Evolutionary conservation across 2,113 vertebrate species (phyloP).

Genomic region (Tonatia bakeri): DNA sequence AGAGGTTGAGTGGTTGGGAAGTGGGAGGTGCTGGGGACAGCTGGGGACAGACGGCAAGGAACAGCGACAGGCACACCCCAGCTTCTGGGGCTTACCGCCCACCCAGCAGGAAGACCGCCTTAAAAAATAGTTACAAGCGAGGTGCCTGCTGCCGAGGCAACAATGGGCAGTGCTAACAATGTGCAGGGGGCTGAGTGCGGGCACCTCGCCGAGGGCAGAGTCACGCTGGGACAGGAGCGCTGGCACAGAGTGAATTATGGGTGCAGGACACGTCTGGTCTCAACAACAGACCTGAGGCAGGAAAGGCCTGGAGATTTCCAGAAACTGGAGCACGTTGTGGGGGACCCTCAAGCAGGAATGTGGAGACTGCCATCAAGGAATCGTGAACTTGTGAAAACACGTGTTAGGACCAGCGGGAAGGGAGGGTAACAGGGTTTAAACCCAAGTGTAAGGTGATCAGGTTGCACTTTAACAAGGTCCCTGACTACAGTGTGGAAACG

Average conservation of each 20-base stretch:
- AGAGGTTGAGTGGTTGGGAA: background rate
- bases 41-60: too few relatives aligned
- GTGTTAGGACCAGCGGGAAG: background rate
- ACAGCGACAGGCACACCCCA: background rate
- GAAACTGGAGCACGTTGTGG: too few relatives aligned
- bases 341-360: too few relatives aligned
- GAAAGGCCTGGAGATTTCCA: background rate
- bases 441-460: background rate
- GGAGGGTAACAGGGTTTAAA: background rate
- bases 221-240: background rate
- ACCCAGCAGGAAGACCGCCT: background rate
- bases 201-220: too few relatives aligned
- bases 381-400: background rate
- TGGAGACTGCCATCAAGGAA: background rate
- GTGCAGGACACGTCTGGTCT: fast-evolving
- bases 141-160: background rate
- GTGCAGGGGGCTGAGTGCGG: background rate
- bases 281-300: background rate
- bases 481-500: too few relatives aligned
- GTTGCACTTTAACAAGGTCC: background rate
- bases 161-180: too few relatives aligned
- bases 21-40: too few relatives aligned
- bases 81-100: background rate
- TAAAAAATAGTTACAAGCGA: too few relatives aligned
- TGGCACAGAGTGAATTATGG: background rate